phyloP scores from a whole-genome alignment of 2,888 invertebrate species.

The Deroplatys truncata region DNA sequence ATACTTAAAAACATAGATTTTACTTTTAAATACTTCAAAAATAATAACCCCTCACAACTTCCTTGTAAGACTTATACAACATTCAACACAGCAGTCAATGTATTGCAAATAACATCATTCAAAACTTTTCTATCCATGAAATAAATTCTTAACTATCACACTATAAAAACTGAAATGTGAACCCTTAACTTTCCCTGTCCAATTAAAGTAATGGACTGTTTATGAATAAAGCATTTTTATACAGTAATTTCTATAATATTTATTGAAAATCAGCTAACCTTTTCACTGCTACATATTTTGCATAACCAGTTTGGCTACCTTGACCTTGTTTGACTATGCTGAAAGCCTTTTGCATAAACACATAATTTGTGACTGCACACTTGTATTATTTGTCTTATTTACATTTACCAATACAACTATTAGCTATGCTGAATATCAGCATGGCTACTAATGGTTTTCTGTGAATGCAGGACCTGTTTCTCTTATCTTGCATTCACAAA shows the following conservation, averaged over 20 bases:
- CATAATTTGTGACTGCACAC: too few species aligned
- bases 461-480: too few species aligned
- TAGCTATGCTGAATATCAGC: too few species aligned
- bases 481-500: too few species aligned
- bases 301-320: too few species aligned
- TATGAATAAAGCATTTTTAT: background rate
- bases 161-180: background rate
- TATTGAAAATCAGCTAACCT: background rate
- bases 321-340: too few species aligned
- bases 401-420: too few species aligned
- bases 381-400: too few species aligned
- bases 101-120: constrained; percentile 1
- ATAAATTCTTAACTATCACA: background rate
- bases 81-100: constrained; percentile 1
- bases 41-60: constrained; percentile 9
- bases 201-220: background rate
- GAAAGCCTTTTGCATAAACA: too few species aligned
- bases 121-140: background rate
- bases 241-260: background rate
- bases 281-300: too few species aligned
- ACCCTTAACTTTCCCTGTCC: background rate
- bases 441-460: too few species aligned
- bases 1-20: background rate
- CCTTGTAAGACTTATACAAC: background rate
- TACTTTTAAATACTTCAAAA: constrained; percentile 11